These are phyloP conservation scores for Argyresthia albistria DNA, from an alignment of 2,888 invertebrate genomes.

Conservation along the genomic window DNA sequence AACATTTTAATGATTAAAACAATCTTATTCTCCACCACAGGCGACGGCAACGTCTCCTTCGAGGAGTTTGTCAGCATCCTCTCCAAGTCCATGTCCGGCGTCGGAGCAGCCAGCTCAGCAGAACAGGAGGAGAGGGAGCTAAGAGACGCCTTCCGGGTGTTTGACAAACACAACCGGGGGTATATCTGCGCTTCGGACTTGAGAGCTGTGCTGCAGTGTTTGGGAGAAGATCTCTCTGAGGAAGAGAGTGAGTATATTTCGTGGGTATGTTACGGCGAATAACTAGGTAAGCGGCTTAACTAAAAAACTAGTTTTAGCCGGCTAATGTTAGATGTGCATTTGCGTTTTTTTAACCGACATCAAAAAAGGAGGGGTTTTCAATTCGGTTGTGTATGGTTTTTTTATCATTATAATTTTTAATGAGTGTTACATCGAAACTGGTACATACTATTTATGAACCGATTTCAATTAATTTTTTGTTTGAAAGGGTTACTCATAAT, in stretches of 20 bases:
- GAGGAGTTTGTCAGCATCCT: constrained; percentile 91
- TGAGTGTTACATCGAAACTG: too few species aligned
- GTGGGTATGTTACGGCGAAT: too few species aligned
- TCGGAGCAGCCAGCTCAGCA: constrained; percentile 74
- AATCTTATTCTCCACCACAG: constrained; percentile 43
- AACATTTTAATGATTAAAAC: background rate
- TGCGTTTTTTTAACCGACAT: too few species aligned
- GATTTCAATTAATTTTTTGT: too few species aligned
- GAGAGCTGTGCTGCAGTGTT: constrained; percentile 88
- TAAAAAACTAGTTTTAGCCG: too few species aligned
- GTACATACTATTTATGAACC: too few species aligned
- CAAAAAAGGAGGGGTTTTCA: too few species aligned
- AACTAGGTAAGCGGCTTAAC: too few species aligned
- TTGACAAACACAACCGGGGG: constrained; percentile 93
- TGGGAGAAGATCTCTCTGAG: constrained; percentile 90
- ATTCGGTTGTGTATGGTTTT: too few species aligned
- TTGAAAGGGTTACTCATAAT: too few species aligned
- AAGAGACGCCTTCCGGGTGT: constrained; percentile 89
- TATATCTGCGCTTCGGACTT: constrained; percentile 92
- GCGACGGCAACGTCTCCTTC: constrained; percentile 90
- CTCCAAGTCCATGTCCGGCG: constrained; percentile 80
- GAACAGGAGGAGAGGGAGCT: constrained; percentile 88
- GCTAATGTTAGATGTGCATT: too few species aligned
- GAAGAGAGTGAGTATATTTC: constrained; percentile 91
- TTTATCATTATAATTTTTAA: too few species aligned